Evolutionary conservation across 2,113 vertebrate species (phyloP).

Genomic region (Turnix velox): DNA sequence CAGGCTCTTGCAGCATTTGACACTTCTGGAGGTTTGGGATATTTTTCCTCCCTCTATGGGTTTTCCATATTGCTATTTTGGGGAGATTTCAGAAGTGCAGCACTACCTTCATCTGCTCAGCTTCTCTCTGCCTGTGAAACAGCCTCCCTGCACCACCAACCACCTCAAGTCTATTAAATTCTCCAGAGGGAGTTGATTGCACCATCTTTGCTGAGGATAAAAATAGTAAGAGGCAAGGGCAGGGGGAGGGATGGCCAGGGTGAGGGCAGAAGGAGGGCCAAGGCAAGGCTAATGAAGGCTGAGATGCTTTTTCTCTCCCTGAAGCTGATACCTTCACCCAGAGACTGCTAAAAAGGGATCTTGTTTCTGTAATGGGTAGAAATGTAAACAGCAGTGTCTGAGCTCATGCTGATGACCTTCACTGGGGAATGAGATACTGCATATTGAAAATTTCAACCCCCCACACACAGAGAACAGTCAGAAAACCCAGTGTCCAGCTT

Average conservation of each 20-base stretch:
- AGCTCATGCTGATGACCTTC: neutral
- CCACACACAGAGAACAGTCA: neutral
- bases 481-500: neutral
- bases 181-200: constrained; percentile 48
- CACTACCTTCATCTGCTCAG: neutral
- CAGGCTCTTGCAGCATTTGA: neutral
- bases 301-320: neutral
- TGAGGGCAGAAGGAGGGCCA: neutral
- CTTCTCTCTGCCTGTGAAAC: constrained; percentile 4
- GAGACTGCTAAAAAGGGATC: neutral
- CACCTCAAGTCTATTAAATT: constrained; percentile 23
- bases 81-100: neutral
- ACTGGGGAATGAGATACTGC: neutral
- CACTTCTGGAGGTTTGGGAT: neutral
- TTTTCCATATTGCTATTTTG: constrained; percentile 6
- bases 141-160: neutral
- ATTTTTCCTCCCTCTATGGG: neutral
- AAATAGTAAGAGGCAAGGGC: constrained; percentile 28
- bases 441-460: neutral
- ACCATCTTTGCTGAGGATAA: neutral
- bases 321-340: neutral
- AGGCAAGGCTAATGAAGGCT: neutral
- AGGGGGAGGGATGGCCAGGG: too few relatives aligned
- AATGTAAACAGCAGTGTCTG: neutral
- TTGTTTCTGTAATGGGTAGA: neutral